Evolutionary conservation across 2,888 invertebrate species (phyloP), one percentile per base, ranked within the genome.

Genomic region (Aphodius granarius): DNA sequence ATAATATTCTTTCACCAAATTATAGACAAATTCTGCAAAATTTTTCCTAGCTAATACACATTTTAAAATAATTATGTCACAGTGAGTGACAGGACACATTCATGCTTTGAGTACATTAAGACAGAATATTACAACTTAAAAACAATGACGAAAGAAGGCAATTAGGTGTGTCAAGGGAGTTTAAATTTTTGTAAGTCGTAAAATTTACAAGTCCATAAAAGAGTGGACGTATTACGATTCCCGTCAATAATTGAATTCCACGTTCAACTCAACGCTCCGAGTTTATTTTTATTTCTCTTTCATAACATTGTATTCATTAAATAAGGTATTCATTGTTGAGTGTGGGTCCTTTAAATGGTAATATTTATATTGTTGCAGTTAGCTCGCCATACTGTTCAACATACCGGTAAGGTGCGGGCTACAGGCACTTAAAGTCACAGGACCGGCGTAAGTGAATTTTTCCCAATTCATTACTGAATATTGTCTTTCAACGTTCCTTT

Each of bases 311-410:
- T 65, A 65, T 65, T 65, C 65, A 65, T 43, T 43, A 43, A 43
- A 43, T 43, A 43, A 43, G 43, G 43, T 43, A 43, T 43, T 43
- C 20, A 22, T 20, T 68, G 68, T 68, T n/a, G 65, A 16, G 68
- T 68, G 68, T 68, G 21, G 68, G 68, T 22, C 18, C 21, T 68
- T 68, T 68, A n/a, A 22, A 68, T 68, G 68, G 68, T 68, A 68
- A 68, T 68, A 20, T 68, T 68, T 68, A 68, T 68, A 68, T 68
- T 68, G 68, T 68, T 22, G 68, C n/a, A 21, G 68, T 68, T 21
- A 68, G 20, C 13, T 68, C 20, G 20, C 21, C 68, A 68, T 68
- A n/a, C 21, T n/a, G n/a, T 19, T 22, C 68, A 16, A 43, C 43
- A 43, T 9, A 43, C 43, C 20, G 68, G 20, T 20, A 68, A 68